Evolutionary conservation across 2,797 vertebrate genomes (phyloP).

Genomic region (Betta splendens): DNA sequence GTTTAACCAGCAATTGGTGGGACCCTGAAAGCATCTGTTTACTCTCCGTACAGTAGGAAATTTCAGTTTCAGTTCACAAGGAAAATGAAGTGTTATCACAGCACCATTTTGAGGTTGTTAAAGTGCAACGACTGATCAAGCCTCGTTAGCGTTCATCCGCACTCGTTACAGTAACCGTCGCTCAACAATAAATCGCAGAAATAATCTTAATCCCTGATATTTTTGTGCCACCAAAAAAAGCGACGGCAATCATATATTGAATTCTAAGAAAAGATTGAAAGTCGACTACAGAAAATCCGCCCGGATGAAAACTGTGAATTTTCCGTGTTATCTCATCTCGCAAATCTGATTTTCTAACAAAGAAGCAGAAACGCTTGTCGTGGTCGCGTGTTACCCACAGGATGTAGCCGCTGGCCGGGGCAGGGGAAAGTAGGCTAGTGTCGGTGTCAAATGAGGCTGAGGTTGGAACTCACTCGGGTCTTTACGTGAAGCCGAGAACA

Average conservation of each 20-base stretch:
- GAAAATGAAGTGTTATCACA: background rate
- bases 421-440: background rate
- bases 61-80: background rate
- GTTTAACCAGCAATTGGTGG: background rate
- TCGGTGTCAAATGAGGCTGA: background rate
- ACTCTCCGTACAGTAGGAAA: background rate
- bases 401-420: background rate
- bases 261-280: background rate
- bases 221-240: no score
- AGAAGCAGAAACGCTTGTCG: background rate
- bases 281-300: background rate
- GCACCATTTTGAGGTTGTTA: background rate
- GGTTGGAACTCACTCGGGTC: constrained; percentile 29
- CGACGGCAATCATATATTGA: no score
- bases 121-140: background rate
- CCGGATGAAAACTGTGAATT: background rate
- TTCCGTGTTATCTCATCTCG: background rate
- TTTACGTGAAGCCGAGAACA: constrained; percentile 43
- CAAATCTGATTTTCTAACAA: background rate
- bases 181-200: no score
- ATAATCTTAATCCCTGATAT: no score
- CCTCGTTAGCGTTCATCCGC: no score
- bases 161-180: no score
- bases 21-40: background rate
- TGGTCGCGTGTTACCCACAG: background rate